phyloP scores from a whole-genome alignment of 2,797 vertebrate genomes.

The Thunnus albacares region DNA sequence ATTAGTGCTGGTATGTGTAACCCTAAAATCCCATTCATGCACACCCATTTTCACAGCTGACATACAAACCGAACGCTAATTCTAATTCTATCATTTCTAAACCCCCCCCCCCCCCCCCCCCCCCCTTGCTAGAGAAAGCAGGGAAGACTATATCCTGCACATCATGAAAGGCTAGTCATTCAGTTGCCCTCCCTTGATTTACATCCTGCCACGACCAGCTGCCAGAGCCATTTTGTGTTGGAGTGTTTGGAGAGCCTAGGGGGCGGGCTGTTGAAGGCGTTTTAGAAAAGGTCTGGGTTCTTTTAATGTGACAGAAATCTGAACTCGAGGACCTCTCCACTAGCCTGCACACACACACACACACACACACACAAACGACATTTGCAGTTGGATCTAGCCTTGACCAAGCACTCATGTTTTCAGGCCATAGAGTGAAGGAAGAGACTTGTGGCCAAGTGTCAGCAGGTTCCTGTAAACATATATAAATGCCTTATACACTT shows the following conservation, averaged over 20 bases:
- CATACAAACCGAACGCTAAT: constrained; percentile 38
- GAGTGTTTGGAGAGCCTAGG: constrained; percentile 79
- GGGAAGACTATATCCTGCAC: constrained; percentile 61
- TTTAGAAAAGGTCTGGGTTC: constrained; percentile 77
- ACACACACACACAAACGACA: constrained; percentile 35
- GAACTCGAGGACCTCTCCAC: constrained; percentile 66
- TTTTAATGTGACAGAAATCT: constrained; percentile 79
- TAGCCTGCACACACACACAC: constrained; percentile 27
- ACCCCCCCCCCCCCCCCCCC: neutral
- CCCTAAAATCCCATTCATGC: constrained; percentile 10
- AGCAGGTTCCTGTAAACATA: constrained; percentile 79
- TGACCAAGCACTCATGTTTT: constrained; percentile 60
- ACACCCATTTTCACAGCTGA: constrained; percentile 12
- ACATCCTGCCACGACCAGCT: constrained; percentile 80
- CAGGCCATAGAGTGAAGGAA: constrained; percentile 49
- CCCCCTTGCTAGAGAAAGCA: constrained; percentile 36
- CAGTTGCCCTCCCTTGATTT: constrained; percentile 76
- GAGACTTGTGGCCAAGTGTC: constrained; percentile 70
- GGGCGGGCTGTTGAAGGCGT: constrained; percentile 72
- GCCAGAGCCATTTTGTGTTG: constrained; percentile 82
- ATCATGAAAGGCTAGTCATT: constrained; percentile 78
- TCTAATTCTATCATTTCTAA: constrained; percentile 51
- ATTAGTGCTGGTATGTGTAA: neutral
- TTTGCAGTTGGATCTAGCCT: constrained; percentile 48
- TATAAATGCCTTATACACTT: constrained; percentile 71